phyloP scores from a whole-genome alignment of 1,140 invertebrate species.

The Drosophila repleta region DNA sequence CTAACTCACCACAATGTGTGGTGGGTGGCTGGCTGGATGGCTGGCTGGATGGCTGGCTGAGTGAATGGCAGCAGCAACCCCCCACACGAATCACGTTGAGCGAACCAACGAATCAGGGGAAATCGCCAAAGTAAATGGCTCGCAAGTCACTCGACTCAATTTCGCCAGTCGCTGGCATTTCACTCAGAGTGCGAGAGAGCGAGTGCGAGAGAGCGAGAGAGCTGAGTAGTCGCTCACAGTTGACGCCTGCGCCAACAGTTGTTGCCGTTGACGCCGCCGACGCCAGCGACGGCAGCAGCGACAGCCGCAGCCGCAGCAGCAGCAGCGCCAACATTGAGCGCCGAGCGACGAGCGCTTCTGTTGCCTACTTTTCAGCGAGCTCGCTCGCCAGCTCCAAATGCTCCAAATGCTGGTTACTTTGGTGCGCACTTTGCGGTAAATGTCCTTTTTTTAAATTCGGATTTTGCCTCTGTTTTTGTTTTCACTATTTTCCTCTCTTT shows the following conservation, averaged over 20 bases:
- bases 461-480: constrained; percentile 2
- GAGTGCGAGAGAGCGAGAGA: constrained; percentile 7
- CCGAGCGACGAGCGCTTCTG: constrained; percentile 45
- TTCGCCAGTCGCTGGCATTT: constrained; percentile 1
- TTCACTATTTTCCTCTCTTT: constrained; percentile 1
- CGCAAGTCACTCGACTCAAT: constrained; percentile 53
- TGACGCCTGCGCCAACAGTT: constrained; percentile 53
- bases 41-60: constrained; percentile 8
- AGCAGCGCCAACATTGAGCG: constrained; percentile 1
- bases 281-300: constrained; percentile 20
- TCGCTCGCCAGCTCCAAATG: constrained; percentile 34
- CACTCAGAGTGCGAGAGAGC: constrained; percentile 3
- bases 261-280: constrained; percentile 8
- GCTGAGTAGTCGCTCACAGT: constrained; percentile 21
- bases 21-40: constrained; percentile 9
- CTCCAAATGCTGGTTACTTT: constrained; percentile 16
- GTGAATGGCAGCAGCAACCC: constrained; percentile 18
- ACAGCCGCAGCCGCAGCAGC: constrained; percentile 8
- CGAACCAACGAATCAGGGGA: constrained; percentile 72
- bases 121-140: constrained; percentile 61
- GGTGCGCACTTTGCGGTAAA: constrained; percentile 37
- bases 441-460: constrained; percentile 10
- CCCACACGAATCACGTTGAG: constrained; percentile 45
- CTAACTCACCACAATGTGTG: constrained; percentile 74
- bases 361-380: constrained; percentile 62